These are phyloP conservation scores for Diaperis boleti DNA, from an alignment of 2,888 invertebrate species.

Conservation along the genomic window DNA sequence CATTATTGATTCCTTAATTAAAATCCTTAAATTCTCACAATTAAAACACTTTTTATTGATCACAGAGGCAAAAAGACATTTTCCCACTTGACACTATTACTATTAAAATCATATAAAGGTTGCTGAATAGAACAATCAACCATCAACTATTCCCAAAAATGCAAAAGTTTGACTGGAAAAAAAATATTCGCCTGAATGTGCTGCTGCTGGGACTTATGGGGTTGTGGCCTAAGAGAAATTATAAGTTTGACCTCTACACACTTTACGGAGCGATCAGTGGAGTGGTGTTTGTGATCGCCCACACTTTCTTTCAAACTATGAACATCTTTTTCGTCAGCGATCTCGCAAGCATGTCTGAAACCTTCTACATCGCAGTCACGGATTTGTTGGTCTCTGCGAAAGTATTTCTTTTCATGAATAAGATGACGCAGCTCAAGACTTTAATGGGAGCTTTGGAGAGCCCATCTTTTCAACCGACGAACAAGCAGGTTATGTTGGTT, in stretches of 20 bases:
- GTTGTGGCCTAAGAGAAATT: slow-evolving; percentile 7
- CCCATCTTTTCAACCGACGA: slow-evolving; percentile 42
- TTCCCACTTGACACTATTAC: no score
- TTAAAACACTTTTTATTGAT: no score
- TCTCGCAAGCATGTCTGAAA: not conserved
- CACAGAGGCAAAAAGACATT: no score
- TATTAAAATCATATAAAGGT: no score
- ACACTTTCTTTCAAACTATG: slow-evolving; percentile 3
- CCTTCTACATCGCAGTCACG: not conserved
- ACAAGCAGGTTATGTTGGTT: slow-evolving; percentile 28
- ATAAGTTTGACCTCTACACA: not conserved
- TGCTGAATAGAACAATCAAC: no score
- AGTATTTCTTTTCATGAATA: slow-evolving; percentile 4
- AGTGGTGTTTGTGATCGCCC: not conserved
- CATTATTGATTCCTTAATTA: no score
- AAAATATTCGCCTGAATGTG: not conserved
- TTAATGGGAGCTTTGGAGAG: slow-evolving; percentile 23
- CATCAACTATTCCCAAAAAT: not conserved
- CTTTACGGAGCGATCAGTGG: no score
- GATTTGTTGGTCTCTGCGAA: slow-evolving; percentile 2
- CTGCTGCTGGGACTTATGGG: not conserved
- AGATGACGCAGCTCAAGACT: not conserved
- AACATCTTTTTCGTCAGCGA: slow-evolving; percentile 8
- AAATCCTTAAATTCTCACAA: no score
- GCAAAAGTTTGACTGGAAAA: not conserved